Conservation (phyloP, 2,888 invertebrate species). For the Phoronis australis region DNA sequence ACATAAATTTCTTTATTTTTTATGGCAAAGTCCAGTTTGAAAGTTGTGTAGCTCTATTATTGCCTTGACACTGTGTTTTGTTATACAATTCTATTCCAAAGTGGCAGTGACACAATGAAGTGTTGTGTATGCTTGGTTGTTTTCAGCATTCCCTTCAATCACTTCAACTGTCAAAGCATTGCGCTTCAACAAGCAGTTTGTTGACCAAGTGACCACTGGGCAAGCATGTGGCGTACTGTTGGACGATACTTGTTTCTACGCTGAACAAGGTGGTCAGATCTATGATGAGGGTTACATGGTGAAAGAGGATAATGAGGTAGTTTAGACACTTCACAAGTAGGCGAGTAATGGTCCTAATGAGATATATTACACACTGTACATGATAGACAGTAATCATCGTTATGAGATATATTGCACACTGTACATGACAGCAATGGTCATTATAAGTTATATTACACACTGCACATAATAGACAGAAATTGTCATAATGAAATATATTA, state of each 20-base stretch:
- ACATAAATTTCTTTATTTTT: too few species aligned
- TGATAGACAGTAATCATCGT: too few species aligned
- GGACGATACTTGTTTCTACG: slow-evolving; percentile 92
- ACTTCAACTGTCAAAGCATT: slow-evolving; percentile 76
- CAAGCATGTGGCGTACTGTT: slow-evolving; percentile 82
- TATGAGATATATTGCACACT: too few species aligned
- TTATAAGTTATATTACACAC: too few species aligned
- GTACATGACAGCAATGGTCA: too few species aligned
- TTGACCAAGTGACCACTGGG: slow-evolving; percentile 71
- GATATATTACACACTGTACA: too few species aligned
- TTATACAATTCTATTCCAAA: not conserved
- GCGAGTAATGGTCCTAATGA: too few species aligned
- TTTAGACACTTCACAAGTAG: too few species aligned
- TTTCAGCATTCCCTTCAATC: slow-evolving; percentile 64
- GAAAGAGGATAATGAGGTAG: slow-evolving; percentile 66
- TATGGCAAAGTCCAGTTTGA: too few species aligned
- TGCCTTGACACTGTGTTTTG: not conserved
- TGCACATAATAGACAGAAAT: too few species aligned
- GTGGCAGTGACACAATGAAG: not conserved
- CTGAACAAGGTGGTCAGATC: slow-evolving; percentile 98
- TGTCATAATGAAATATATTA: too few species aligned
- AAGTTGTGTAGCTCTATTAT: too few species aligned
- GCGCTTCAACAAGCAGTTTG: slow-evolving; percentile 75
- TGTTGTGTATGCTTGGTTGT: slow-evolving; percentile 8
- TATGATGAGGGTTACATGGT: slow-evolving; percentile 76